Base-by-base conservation (phyloP, 1,140 invertebrate genomes). In the Orchestia grillus region DNA sequence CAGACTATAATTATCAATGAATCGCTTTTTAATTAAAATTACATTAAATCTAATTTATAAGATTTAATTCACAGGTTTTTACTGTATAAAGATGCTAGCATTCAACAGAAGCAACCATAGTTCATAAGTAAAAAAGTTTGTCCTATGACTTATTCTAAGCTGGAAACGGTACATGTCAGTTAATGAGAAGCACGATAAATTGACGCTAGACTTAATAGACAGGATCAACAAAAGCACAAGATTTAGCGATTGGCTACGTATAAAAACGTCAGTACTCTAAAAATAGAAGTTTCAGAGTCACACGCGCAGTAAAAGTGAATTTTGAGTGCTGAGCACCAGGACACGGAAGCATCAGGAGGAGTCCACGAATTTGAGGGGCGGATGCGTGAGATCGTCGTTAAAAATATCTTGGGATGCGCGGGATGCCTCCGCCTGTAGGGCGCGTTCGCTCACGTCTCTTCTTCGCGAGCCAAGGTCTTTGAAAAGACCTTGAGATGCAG, bases 321-420 rank as follows among this genome's bases (percentile, higher is more conserved):
- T 77, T 77, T 77, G 62, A 77, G 62, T 77, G 28, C 62, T 77
- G 62, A 36, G 15, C 43, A 90, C 28, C 28, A 43, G 88, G 43
- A 90, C 88, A 44, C 36, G 88, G 88, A 90, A 90, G 88, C 41
- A 44, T 11, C 0, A 44, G 36, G 88, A 41, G 41, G 88, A 42
- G 88, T 15, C 88, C 41, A 44, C 0, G 88, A 90, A 90, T 90
- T 90, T 90, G n/a, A 44, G 43, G 88, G 41, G 88, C 41, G 88
- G 88, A 42, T 15, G 43, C 36, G 43, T 90, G 88, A 90, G 41
- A 90, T 90, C 88, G 88, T 41, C 88, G 88, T 41, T 90, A 90
- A 90, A 90, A 90, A 90, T 90, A 90, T 28, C 88, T 42, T 90
- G 41, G 88, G 62, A 77, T 42, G 88, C n/a, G 41, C 43, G 88